Evolutionary conservation across 2,113 vertebrate genomes (phyloP).

Genomic region (Lagenorhynchus albirostris): DNA sequence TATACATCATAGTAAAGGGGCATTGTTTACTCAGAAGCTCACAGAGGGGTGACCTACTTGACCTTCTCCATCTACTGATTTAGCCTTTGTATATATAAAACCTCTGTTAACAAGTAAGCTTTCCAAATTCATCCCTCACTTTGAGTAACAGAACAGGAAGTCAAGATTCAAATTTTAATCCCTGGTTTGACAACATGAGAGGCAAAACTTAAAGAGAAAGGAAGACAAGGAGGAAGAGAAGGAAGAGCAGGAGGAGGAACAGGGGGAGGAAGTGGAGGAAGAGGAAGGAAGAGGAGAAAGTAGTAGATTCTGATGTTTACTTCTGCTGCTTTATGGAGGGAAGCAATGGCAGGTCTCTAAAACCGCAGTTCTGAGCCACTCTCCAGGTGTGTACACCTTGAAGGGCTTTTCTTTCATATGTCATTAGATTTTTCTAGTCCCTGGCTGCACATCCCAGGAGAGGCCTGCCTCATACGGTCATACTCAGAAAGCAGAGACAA

Average conservation of each 20-base stretch:
- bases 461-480: neutral
- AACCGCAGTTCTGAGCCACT: slow-evolving; percentile 44
- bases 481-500: neutral
- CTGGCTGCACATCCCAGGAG: slow-evolving; percentile 40
- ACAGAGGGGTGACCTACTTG: neutral
- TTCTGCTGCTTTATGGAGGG: neutral
- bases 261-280: slow-evolving; percentile 26
- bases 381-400: neutral
- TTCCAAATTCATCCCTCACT: neutral
- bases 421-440: slow-evolving; percentile 52
- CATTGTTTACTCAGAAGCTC: neutral
- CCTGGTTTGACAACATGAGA: neutral
- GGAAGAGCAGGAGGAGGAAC: neutral
- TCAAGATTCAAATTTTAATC: neutral
- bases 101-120: neutral
- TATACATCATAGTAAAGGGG: neutral
- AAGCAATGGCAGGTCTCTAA: neutral
- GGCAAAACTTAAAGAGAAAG: neutral
- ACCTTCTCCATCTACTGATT: neutral
- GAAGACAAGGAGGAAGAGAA: neutral
- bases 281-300: slow-evolving; percentile 9
- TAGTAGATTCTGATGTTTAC: neutral
- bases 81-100: neutral
- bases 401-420: neutral
- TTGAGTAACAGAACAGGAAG: neutral